Evolutionary conservation across 1,140 invertebrate genomes (phyloP).

Genomic region (Grapholita molesta): DNA sequence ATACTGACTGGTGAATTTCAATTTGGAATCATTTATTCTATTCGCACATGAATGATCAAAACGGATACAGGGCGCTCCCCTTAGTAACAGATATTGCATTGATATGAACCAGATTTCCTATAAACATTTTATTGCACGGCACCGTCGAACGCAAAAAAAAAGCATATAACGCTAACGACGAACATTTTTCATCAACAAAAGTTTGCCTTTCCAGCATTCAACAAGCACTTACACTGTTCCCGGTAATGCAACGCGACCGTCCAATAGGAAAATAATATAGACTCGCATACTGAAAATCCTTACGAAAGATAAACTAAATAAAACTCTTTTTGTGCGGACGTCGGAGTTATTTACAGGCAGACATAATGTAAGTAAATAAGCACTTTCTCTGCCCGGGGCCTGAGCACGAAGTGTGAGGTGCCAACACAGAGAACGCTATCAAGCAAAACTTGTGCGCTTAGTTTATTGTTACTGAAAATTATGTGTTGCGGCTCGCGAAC

Average conservation of each 20-base stretch:
- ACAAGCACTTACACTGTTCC: not conserved
- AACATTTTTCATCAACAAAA: not conserved
- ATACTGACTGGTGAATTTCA: not conserved
- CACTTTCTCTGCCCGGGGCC: not conserved
- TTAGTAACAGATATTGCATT: not conserved
- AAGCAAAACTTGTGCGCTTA: not conserved
- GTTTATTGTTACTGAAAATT: conserved; percentile 11
- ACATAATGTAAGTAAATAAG: conserved; percentile 10
- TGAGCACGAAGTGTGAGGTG: not conserved
- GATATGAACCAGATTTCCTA: not conserved
- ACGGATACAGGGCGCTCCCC: not conserved
- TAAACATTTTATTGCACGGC: not conserved
- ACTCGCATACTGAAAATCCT: not conserved
- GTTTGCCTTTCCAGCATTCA: conserved; percentile 2
- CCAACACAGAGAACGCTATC: not conserved
- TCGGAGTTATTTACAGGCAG: not conserved
- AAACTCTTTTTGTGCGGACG: not conserved
- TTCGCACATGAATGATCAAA: conserved; percentile 3
- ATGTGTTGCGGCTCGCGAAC: not conserved
- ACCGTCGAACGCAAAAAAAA: not conserved
- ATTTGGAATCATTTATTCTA: not conserved
- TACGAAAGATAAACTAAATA: conserved; percentile 4
- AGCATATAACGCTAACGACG: not conserved
- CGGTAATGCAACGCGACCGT: not conserved
- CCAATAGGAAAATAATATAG: not conserved